Base-by-base conservation (phyloP, 2,888 invertebrate species). In the Meghimatium bilineatum region DNA sequence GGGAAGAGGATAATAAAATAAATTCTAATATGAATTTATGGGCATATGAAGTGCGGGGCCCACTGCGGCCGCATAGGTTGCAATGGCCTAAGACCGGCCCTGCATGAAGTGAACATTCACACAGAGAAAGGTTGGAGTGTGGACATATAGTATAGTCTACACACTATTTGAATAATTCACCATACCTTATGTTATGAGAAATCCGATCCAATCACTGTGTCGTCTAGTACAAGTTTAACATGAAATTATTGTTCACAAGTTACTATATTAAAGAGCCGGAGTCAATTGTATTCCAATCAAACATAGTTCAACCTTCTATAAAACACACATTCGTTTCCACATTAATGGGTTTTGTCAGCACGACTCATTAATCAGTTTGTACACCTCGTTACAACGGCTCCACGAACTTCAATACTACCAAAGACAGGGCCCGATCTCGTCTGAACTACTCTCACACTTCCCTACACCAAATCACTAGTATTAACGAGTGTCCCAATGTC, bases 331-430 rank as follows among this genome's bases (percentile, higher is more conserved):
- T 52, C 32, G 32, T 29, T 29, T 12, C 66, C 32, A 74, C 32
- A 52, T 52, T 74, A 32, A 52, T 32, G 52, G 23, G 5, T 52
- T 74, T 74, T 20, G 52, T 52, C 74, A 72, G 52, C 23, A 74
- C 74, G 32, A 74, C 52, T 52, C 74, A 74, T 74, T 74, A 74
- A 74, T 49, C 74, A 52, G 74, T 74, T 52, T 52, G 32, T 74
- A 74, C 52, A 52, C 74, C 49, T 29, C 23, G 17, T 52, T 32
- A 49, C 52, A 32, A 12, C 26, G 52, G 49, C 52, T 32, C 17
- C 20, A 8, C 23, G 29, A 10, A 49, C 20, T 49, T 74, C 1
- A 56, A 74, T 17, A 49, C 29, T 29, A 52, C 52, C 29, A 49
- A 6, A 20, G n/a, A 52, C 49, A 52, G 52, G 17, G 23, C 29